Evolutionary conservation across 2,888 invertebrate species (phyloP), one percentile per base, ranked within the genome.

Genomic region (Anthrax anthrax): DNA sequence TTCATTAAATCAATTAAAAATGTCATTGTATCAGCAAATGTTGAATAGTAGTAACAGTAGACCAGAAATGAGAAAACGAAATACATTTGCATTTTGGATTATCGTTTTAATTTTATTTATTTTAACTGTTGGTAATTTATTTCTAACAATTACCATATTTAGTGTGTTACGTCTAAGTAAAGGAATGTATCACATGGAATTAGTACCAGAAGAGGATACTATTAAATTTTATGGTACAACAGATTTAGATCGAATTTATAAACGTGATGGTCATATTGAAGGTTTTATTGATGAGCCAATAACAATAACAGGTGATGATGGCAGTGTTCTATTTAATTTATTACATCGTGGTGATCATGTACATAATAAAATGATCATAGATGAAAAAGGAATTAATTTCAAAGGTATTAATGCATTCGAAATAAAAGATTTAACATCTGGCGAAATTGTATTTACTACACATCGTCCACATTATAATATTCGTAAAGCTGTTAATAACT

Each of bases 131-230:
- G 86, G 85, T 13, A 89, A 90, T 69, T 72, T 89, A 43, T 69
- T 86, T 37, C 67, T 90, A 3, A 90, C 88, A 0, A 74, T 88
- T 37, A 82, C 84, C 0, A 84, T 91, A 44, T 74, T 89, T 47
- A 81, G 83, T 9, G 88, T 90, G 0, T 63, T 91, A 39, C 72
- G 84, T 48, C 72, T 91, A 48, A 87, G 87, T 0, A 79, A 79
- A 61, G 88, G 88, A 9, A 82, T 90, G 77, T 84, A 89, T 59
- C 84, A 85, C 54, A 74, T 91, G 66, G 90, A 91, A 65, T 73
- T 89, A 41, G 75, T 88, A 48, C 77, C 81, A 1, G 81, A 83
- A 44, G 77, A 80, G 50, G 76, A 78, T 50, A 72, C 84, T 0
- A 71, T 88, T 0, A 89, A 88, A 61, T 82, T 90, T 60, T 82